Evolutionary conservation across 2,888 invertebrate genomes (phyloP).

Genomic region (Nemotelus pantherinus): DNA sequence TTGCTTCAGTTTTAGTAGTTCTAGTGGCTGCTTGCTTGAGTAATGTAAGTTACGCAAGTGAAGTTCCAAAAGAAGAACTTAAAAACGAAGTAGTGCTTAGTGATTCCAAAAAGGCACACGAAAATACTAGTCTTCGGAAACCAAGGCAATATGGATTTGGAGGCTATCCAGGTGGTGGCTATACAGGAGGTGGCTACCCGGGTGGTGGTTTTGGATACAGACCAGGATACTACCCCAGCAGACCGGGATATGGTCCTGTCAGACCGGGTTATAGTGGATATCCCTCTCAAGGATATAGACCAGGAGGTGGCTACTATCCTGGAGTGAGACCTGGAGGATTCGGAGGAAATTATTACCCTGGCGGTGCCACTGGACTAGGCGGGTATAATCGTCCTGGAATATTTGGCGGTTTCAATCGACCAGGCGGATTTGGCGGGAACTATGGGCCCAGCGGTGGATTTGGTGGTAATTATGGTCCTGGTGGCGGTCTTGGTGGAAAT

Average conservation of each 20-base stretch:
- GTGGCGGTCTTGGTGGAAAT: constrained; percentile 6
- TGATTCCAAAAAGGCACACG: not conserved
- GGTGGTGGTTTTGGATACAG: not conserved
- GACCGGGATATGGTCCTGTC: constrained; percentile 16
- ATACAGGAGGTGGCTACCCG: not conserved
- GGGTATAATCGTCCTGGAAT: not conserved
- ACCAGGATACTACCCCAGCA: not conserved
- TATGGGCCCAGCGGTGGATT: constrained; percentile 6
- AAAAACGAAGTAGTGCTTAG: too few species aligned
- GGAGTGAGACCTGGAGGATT: not conserved
- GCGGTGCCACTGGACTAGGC: too few species aligned
- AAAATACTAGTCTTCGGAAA: not conserved
- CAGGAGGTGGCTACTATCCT: not conserved
- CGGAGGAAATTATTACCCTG: not conserved
- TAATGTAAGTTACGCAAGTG: too few species aligned
- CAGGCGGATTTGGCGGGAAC: constrained; percentile 14
- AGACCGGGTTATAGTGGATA: constrained; percentile 20
- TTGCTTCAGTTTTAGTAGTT: not conserved
- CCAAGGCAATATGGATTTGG: constrained; percentile 8
- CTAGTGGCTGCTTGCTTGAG: not conserved
- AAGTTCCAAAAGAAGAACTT: too few species aligned
- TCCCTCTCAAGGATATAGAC: not conserved
- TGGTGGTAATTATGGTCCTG: constrained; percentile 22
- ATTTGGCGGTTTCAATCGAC: not conserved
- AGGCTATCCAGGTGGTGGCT: constrained; percentile 11